Conservation (phyloP, 37 sponge, comb jelly and placozoan species). For the Amphimedon queenslandica region DNA sequence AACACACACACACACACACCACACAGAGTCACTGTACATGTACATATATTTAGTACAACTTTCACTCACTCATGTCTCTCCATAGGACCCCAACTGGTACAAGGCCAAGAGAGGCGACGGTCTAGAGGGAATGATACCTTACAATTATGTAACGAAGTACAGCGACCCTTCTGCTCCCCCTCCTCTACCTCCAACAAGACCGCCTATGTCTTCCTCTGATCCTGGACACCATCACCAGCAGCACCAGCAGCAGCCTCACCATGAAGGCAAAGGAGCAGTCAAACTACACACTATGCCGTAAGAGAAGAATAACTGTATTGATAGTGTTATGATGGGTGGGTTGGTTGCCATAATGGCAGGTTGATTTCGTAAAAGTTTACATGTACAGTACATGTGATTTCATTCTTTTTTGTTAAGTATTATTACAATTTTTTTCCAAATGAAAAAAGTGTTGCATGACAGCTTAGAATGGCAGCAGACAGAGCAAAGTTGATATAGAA, state of each 20-base stretch:
- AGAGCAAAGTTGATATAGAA: neutral
- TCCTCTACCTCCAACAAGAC: slow-evolving; percentile 11
- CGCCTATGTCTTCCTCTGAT: neutral
- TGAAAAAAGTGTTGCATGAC: neutral
- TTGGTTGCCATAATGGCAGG: too few species aligned
- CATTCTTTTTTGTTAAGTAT: too few species aligned
- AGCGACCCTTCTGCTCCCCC: neutral
- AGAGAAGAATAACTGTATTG: too few species aligned
- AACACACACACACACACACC: neutral
- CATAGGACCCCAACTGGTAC: slow-evolving; percentile 94
- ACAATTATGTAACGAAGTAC: slow-evolving; percentile 72
- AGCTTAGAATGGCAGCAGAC: neutral
- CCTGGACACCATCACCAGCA: neutral
- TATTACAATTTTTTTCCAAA: too few species aligned
- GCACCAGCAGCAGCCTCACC: neutral
- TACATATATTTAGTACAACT: neutral
- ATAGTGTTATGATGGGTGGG: too few species aligned
- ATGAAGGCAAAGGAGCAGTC: slow-evolving; percentile 59
- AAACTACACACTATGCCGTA: slow-evolving; percentile 87
- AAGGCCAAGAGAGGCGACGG: slow-evolving; percentile 74
- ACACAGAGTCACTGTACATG: neutral
- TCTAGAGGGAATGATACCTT: slow-evolving; percentile 90
- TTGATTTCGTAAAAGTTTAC: too few species aligned
- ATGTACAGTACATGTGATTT: too few species aligned
- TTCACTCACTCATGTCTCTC: neutral